These are phyloP conservation scores for Chrysolina haemoptera DNA, from an alignment of 2,888 invertebrate genomes.

Conservation along the genomic window DNA sequence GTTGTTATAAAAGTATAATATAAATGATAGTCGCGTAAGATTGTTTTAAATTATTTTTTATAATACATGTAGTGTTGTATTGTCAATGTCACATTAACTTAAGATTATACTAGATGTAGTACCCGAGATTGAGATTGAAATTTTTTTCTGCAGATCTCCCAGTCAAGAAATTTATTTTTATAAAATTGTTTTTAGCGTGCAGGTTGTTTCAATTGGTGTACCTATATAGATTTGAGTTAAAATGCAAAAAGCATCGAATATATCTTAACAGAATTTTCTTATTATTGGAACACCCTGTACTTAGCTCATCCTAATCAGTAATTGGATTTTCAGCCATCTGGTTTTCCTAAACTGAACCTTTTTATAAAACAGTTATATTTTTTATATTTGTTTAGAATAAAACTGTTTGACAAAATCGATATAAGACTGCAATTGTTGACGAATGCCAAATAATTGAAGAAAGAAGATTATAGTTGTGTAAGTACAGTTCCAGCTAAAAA, in stretches of 20 bases:
- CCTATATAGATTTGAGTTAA: slow-evolving; percentile 16
- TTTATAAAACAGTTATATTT: slow-evolving; percentile 40
- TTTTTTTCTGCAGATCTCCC: slow-evolving; percentile 14
- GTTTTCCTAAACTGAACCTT: slow-evolving; percentile 31
- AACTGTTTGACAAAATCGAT: slow-evolving; percentile 31
- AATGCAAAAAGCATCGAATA: slow-evolving; percentile 2
- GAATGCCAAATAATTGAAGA: slow-evolving; percentile 30
- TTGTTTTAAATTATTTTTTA: slow-evolving; percentile 63
- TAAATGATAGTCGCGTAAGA: slow-evolving; percentile 57
- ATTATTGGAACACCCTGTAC: slow-evolving; percentile 33
- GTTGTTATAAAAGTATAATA: slow-evolving; percentile 45
- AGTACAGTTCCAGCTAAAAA: not conserved
- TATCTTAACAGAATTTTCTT: not conserved
- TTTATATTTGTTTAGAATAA: slow-evolving; percentile 39
- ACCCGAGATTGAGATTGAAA: slow-evolving; percentile 4
- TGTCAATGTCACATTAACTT: slow-evolving; percentile 51
- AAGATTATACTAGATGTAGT: slow-evolving; percentile 52
- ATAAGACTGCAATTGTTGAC: slow-evolving; percentile 47
- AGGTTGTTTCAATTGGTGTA: slow-evolving; percentile 7
- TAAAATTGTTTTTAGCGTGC: slow-evolving; percentile 36
- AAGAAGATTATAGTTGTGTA: not conserved
- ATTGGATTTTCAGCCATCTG: slow-evolving; percentile 32
- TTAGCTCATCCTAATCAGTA: slow-evolving; percentile 32
- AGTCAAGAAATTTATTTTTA: slow-evolving; percentile 48
- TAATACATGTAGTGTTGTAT: slow-evolving; percentile 50